phyloP scores from a whole-genome alignment of 2,888 invertebrate genomes.

The Papilio protenor region DNA sequence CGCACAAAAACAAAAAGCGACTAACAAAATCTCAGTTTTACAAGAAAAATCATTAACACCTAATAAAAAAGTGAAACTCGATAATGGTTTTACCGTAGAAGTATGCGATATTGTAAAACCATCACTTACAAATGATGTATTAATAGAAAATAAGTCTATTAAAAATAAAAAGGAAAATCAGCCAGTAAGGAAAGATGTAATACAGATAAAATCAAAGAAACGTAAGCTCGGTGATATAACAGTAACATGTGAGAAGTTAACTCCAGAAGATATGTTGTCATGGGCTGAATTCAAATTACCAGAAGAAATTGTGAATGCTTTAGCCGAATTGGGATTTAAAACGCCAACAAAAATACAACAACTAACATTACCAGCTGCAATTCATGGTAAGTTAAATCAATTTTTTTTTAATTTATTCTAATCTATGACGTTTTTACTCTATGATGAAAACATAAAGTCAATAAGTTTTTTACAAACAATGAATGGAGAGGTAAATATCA shows the following conservation, averaged over 20 bases:
- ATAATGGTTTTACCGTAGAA: constrained; percentile 75
- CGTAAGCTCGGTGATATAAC: constrained; percentile 65
- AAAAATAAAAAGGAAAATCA: constrained; percentile 43
- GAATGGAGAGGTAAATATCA: too few relatives aligned
- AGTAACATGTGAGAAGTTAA: constrained; percentile 56
- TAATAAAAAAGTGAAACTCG: constrained; percentile 63
- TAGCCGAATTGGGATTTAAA: constrained; percentile 90
- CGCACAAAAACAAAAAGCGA: constrained; percentile 55
- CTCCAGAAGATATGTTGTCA: constrained; percentile 80
- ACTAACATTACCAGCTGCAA: constrained; percentile 91
- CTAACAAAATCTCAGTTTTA: constrained; percentile 51
- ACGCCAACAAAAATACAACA: constrained; percentile 96
- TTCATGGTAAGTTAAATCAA: constrained; percentile 86
- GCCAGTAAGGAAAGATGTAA: constrained; percentile 38
- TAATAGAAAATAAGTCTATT: constrained; percentile 43
- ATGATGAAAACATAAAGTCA: too few relatives aligned
- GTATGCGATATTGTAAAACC: constrained; percentile 58
- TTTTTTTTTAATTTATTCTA: not conserved
- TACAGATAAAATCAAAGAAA: constrained; percentile 52
- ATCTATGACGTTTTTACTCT: not conserved
- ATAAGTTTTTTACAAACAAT: too few relatives aligned
- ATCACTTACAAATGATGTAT: constrained; percentile 60
- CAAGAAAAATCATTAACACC: constrained; percentile 54
- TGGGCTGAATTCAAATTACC: constrained; percentile 90
- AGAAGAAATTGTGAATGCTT: constrained; percentile 87